A percentile compares a stretch with the other conserved stretches of the same genome.
phyloP scores from a whole-genome alignment of 2,113 vertebrate genomes.

The Falco punctatus region DNA sequence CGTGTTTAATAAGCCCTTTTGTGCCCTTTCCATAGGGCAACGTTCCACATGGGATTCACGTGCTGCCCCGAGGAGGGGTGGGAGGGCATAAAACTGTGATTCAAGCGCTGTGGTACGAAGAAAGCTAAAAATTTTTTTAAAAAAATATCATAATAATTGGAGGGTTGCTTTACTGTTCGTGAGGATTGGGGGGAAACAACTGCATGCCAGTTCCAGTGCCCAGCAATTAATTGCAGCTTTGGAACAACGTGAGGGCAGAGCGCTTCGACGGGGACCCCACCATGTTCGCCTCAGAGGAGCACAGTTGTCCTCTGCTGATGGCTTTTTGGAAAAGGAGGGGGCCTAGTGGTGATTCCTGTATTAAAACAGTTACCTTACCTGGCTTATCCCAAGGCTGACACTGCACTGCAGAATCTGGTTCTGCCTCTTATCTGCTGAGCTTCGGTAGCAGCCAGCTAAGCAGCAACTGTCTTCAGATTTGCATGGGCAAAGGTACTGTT shows the following conservation, averaged over 20 bases:
- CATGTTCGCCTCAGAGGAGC: background rate
- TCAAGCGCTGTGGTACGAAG: accelerated
- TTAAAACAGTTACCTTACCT: background rate
- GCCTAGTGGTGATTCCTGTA: background rate
- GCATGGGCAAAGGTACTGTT: background rate
- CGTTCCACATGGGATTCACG: accelerated
- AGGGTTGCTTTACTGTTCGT: background rate
- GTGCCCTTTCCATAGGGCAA: accelerated
- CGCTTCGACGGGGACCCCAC: background rate
- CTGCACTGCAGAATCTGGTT: background rate
- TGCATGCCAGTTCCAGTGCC: background rate
- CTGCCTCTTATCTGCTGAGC: background rate
- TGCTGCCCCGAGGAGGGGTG: accelerated
- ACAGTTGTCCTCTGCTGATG: background rate
- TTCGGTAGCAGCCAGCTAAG: background rate
- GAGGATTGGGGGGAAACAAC: background rate
- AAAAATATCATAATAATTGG: no score
- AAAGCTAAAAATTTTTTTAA: background rate
- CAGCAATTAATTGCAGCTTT: background rate
- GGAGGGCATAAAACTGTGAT: accelerated
- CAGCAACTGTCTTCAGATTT: background rate
- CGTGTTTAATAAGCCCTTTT: accelerated
- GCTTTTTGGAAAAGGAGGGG: background rate
- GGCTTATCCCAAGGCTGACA: background rate
- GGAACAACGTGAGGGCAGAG: background rate